Percentiles rank a stretch among this genome's conserved stretches.
Evolutionary conservation across 1,140 invertebrate species (phyloP).

Genomic region (Eciton burchellii): DNA sequence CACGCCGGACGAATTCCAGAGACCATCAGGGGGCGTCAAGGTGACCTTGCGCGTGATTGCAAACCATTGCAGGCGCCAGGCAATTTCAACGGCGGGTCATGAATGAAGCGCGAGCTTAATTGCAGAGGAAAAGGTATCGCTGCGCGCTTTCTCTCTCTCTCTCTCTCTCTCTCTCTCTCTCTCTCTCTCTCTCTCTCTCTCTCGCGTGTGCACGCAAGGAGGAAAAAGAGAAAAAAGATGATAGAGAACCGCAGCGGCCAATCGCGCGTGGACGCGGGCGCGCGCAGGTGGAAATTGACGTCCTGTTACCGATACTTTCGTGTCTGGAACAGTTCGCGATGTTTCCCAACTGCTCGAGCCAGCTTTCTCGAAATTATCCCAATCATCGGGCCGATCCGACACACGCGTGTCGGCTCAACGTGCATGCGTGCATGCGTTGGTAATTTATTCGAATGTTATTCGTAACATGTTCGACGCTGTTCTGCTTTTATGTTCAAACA

Average conservation of each 20-base stretch:
- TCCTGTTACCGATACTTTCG: conserved; percentile 26
- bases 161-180: no score
- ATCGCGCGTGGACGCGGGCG: conserved; percentile 29
- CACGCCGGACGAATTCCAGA: neutral
- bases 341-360: conserved; percentile 2
- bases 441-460: conserved; percentile 18
- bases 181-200: no score
- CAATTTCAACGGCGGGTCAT: conserved; percentile 20
- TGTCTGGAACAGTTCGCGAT: neutral
- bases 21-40: neutral
- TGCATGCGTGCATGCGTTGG: no score
- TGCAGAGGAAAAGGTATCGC: conserved; percentile 63
- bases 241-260: neutral
- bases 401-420: neutral
- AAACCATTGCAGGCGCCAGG: no score
- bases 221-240: conserved; percentile 37
- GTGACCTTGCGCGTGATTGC: no score
- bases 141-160: no score
- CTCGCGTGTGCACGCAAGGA: conserved; percentile 38
- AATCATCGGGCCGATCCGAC: neutral
- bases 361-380: conserved; percentile 38
- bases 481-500: neutral
- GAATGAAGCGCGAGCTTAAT: conserved; percentile 52
- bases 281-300: conserved; percentile 26
- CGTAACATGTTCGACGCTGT: conserved; percentile 8